phyloP scores from a whole-genome alignment of 2,113 vertebrate genomes.

The Bubalus kerabau region DNA sequence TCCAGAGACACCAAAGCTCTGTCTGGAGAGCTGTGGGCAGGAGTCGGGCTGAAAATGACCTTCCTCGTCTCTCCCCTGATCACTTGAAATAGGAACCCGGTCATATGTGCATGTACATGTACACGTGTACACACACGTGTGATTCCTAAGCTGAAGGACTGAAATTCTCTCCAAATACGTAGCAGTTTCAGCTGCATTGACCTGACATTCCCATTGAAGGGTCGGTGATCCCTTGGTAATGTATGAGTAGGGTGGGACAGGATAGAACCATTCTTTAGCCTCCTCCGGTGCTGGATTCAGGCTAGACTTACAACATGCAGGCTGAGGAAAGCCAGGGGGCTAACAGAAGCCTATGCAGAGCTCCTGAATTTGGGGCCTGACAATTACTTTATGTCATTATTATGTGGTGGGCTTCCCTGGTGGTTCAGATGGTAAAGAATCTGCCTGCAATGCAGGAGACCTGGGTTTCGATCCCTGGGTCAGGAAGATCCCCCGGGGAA shows the following conservation, averaged over 20 bases:
- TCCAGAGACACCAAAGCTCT: background rate
- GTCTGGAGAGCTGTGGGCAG: background rate
- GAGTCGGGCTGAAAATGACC: background rate
- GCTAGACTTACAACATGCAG: background rate
- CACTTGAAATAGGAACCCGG: background rate
- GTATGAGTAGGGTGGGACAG: fast-evolving
- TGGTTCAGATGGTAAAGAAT: background rate
- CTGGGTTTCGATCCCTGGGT: background rate
- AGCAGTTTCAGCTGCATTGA: background rate
- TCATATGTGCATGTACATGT: background rate
- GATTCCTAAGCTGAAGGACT: background rate
- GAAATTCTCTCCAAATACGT: background rate
- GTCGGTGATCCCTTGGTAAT: background rate
- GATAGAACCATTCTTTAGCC: background rate
- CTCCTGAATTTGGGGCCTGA: too few relatives aligned
- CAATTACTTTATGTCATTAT: background rate
- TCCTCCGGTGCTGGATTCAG: background rate
- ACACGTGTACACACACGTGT: background rate
- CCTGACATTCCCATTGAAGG: background rate
- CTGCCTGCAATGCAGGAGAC: background rate
- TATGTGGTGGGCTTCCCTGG: background rate
- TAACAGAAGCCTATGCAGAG: background rate
- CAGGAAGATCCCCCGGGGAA: background rate
- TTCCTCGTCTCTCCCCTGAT: background rate
- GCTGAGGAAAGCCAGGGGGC: background rate